These are phyloP conservation scores for Siniperca chuatsi DNA, from an alignment of 2,113 vertebrate genomes.

Conservation along the genomic window DNA sequence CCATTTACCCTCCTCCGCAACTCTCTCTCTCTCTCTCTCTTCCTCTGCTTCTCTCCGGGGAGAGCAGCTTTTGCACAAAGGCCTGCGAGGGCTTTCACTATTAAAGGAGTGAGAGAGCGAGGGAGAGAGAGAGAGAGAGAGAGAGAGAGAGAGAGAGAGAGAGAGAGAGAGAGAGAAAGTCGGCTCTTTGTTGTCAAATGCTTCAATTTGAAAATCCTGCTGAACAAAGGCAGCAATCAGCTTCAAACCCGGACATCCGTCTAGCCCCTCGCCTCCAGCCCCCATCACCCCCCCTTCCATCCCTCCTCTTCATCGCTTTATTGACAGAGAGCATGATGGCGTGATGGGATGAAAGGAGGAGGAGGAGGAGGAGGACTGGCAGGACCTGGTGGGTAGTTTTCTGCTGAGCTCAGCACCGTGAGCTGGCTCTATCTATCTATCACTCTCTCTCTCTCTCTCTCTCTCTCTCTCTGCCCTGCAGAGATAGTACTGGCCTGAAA, in stretches of 20 bases:
- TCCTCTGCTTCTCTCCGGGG: slow-evolving; percentile 17
- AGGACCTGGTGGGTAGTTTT: slow-evolving; percentile 74
- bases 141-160: background rate
- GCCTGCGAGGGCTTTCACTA: slow-evolving; percentile 31
- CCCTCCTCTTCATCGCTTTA: slow-evolving; percentile 67
- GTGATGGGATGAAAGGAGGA: slow-evolving; percentile 73
- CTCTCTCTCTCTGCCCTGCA: slow-evolving; percentile 64
- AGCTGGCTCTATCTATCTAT: slow-evolving; percentile 46
- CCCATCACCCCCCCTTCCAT: background rate
- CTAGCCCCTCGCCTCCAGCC: slow-evolving; percentile 60
- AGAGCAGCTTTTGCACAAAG: slow-evolving; percentile 41
- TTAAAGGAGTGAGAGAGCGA: background rate
- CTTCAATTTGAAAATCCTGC: slow-evolving; percentile 68
- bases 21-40: background rate
- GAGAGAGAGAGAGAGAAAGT: background rate
- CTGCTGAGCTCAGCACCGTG: slow-evolving; percentile 76
- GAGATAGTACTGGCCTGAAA: slow-evolving; percentile 34
- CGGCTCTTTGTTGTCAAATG: slow-evolving; percentile 69
- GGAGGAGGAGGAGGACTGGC: slow-evolving; percentile 60
- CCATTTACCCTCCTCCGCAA: slow-evolving; percentile 22
- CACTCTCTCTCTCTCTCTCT: slow-evolving; percentile 9
- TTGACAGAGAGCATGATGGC: slow-evolving; percentile 75
- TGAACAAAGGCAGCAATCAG: slow-evolving; percentile 76
- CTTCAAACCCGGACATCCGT: slow-evolving; percentile 74
- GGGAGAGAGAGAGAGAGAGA: background rate